Evolutionary conservation across 1,140 invertebrate genomes (phyloP).

Genomic region (Anadara kagoshimensis): DNA sequence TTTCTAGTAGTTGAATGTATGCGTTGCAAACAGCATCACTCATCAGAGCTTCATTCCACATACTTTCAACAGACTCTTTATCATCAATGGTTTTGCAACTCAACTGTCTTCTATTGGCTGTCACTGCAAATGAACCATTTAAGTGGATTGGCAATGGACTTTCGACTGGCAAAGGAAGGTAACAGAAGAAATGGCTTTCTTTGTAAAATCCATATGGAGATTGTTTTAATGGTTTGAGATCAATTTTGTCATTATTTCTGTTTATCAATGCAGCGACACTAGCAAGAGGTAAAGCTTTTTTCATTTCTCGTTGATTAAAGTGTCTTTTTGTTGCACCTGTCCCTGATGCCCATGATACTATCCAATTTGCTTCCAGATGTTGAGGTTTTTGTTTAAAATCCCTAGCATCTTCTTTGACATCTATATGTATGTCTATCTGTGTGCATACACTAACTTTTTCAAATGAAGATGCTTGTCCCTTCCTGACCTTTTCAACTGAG

Average conservation of each 20-base stretch:
- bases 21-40: constrained; percentile 28
- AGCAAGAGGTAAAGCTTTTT: not conserved
- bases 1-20: constrained; percentile 9
- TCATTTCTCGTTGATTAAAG: not conserved
- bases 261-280: not conserved
- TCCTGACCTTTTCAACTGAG: not conserved
- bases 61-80: constrained; percentile 17
- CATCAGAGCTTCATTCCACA: constrained; percentile 29
- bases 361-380: not conserved
- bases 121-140: constrained; percentile 38
- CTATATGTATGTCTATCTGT: constrained; percentile 8
- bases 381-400: not conserved
- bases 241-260: not conserved
- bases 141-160: constrained; percentile 21
- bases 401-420: not conserved
- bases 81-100: constrained; percentile 27
- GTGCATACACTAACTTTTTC: not conserved
- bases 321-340: not conserved
- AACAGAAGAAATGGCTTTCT: constrained; percentile 30
- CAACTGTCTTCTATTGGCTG: constrained; percentile 24
- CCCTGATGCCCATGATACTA: constrained; percentile 1
- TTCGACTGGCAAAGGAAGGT: constrained; percentile 30
- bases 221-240: not conserved
- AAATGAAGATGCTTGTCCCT: not conserved
- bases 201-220: constrained; percentile 30